Percentiles rank a stretch among this genome's conserved stretches.
Evolutionary conservation across 2,113 vertebrate species (phyloP).

Genomic region (Balaenoptera acutorostrata): DNA sequence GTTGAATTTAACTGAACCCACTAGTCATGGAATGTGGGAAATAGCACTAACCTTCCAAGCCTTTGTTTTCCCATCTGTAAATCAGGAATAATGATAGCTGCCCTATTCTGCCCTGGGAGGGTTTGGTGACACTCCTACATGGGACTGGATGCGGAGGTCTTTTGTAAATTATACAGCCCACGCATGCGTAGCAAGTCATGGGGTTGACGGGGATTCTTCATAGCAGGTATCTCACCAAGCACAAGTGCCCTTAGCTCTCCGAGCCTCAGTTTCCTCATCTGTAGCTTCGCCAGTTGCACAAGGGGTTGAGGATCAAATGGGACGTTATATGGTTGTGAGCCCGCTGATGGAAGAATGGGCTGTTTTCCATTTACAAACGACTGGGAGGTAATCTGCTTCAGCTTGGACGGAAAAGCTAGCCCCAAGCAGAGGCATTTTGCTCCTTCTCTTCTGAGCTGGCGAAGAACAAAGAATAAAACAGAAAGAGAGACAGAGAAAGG

Average conservation of each 20-base stretch:
- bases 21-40: background rate
- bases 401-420: background rate
- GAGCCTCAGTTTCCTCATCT: background rate
- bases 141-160: background rate
- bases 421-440: too few relatives aligned
- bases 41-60: background rate
- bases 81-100: background rate
- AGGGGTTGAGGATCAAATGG: background rate
- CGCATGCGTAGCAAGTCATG: fast-evolving
- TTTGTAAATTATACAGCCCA: background rate
- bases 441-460: background rate
- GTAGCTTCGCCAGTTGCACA: background rate
- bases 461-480: background rate
- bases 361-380: background rate
- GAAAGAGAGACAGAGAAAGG: background rate
- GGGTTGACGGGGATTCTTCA: background rate
- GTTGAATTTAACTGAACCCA: background rate
- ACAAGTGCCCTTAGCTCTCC: background rate
- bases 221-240: background rate
- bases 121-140: background rate
- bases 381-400: background rate
- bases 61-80: background rate
- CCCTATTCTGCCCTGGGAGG: too few relatives aligned
- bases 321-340: background rate
- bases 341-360: background rate